Evolutionary conservation across 2,797 vertebrate species (phyloP), one percentile per base, ranked within the genome.

Genomic region (Sebastes minor): DNA sequence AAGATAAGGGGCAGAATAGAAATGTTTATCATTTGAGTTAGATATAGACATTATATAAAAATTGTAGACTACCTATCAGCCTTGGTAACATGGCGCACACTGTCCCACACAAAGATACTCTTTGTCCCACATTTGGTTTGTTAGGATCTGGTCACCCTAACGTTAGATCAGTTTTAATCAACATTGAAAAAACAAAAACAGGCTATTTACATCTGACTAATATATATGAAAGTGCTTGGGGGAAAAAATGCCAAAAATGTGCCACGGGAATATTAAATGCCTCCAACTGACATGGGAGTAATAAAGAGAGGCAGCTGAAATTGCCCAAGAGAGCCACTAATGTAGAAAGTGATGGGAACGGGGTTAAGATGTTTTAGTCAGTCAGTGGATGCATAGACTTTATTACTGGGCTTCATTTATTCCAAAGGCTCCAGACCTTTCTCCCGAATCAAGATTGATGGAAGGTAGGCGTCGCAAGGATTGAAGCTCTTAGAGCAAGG

Each of bases 391-490:
- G 86, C 85, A 82, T 74, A 83, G 89, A 88, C 67, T 87, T 87
- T 89, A 92, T 92, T 82, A 93, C 87, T 82, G 73, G 64, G 81
- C 77, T 89, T 91, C 84, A 91, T 91, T 92, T 92, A 90, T 91
- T 92, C 88, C 81, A 85, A 82, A 84, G 74, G 82, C 86, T 88
- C 55, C 81, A 73, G 82, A 86, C 83, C 80, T 90, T 87, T 82
- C 75, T 81, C 49, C 78, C 32, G 82, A 92, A 94, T 94, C 82
- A 92, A 89, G 91, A 93, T 74, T 91, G 93, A 94, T 90, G 84
- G 88, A 89, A 84, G 78, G 85, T 71, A 71, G 65, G 83, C 78
- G 75, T 86, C 76, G 64, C 80, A 89, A 74, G 68, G 83, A 80
- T 32, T 77, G 67, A 57, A 78, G 75, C 81, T 88, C 71, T 87